phyloP scores from a whole-genome alignment of 1,140 invertebrate species.

The Tigriopus japonicus region DNA sequence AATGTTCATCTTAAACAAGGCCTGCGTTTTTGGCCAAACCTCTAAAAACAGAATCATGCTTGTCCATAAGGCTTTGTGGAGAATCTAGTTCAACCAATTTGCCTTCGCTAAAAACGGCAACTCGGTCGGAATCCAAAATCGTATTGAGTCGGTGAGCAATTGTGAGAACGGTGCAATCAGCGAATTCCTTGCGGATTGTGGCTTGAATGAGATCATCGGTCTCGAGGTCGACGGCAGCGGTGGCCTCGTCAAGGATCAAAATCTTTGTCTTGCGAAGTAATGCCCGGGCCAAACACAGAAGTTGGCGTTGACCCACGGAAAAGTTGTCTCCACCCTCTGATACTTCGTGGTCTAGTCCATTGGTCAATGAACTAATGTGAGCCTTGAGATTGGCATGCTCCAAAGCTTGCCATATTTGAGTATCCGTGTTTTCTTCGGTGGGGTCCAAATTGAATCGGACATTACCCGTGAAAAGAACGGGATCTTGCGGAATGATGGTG shows the following conservation, averaged over 20 bases:
- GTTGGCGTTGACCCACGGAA: conserved; percentile 29
- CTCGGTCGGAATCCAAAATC: conserved; percentile 36
- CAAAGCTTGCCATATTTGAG: conserved; percentile 58
- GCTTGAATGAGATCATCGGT: conserved; percentile 30
- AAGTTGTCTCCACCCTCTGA: conserved; percentile 74
- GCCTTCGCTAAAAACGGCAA: conserved; percentile 77
- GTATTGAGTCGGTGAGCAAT: conserved; percentile 34
- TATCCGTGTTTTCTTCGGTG: conserved; percentile 53
- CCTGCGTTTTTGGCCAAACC: not conserved
- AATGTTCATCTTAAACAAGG: not conserved
- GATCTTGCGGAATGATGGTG: conserved; percentile 68
- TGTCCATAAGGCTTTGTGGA: conserved; percentile 48
- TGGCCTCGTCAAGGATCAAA: conserved; percentile 29
- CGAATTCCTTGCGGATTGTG: conserved; percentile 28
- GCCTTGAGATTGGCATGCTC: conserved; percentile 49
- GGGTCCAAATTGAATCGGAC: conserved; percentile 66
- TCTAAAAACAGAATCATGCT: conserved; percentile 54
- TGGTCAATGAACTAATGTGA: conserved; percentile 44
- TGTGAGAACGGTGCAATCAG: conserved; percentile 28
- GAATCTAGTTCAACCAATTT: conserved; percentile 54
- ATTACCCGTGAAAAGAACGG: conserved; percentile 48
- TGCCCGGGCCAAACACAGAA: conserved; percentile 35
- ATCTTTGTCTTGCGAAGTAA: conserved; percentile 30
- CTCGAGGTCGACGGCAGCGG: conserved; percentile 28
- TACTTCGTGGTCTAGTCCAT: conserved; percentile 55